phyloP scores from a whole-genome alignment of 2,888 invertebrate species.

The Papilio elwesi region DNA sequence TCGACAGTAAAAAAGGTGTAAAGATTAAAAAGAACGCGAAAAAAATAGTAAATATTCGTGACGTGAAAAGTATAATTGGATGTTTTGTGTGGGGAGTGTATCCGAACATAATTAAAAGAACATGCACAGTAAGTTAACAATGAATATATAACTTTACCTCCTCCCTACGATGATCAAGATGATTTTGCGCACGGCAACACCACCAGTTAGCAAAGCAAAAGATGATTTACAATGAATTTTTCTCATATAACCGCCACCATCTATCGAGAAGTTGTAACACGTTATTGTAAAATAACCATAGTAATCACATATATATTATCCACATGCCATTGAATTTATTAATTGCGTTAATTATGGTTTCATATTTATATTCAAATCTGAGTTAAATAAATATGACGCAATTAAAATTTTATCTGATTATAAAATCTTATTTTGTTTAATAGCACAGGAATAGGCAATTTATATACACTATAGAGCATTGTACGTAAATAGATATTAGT shows the following conservation, averaged over 20 bases:
- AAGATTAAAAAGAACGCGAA: conserved; percentile 5
- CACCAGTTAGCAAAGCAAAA: conserved; percentile 83
- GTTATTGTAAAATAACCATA: conserved; percentile 39
- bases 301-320: background rate
- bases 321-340: background rate
- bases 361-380: no score
- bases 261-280: conserved; percentile 65
- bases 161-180: conserved; percentile 74
- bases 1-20: conserved; percentile 4
- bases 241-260: conserved; percentile 84
- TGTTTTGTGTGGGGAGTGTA: conserved; percentile 32
- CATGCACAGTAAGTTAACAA: conserved; percentile 29
- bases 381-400: no score
- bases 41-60: conserved; percentile 1
- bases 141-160: conserved; percentile 63
- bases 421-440: no score
- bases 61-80: background rate
- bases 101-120: conserved; percentile 27
- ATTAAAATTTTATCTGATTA: no score
- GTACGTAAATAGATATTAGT: background rate
- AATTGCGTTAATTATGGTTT: no score
- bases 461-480: no score
- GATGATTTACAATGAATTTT: conserved; percentile 82
- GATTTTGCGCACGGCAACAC: conserved; percentile 67
- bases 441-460: no score